Evolutionary conservation across 2,113 vertebrate species (phyloP).

Genomic region (Rhinopomastus cyanomelas): DNA sequence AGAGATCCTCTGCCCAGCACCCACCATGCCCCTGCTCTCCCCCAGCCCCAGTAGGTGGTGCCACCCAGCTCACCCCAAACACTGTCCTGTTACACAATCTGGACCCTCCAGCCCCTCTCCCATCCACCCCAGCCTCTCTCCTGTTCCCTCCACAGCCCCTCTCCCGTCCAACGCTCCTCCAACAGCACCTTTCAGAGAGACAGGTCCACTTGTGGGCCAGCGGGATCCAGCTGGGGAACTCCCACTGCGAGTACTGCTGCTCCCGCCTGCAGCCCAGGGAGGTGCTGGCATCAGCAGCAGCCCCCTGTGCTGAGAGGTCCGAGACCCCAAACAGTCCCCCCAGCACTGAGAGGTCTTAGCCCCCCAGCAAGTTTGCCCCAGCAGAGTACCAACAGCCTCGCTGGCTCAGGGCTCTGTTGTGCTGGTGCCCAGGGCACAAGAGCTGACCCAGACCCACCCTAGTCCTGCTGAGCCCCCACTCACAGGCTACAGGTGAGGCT

Average conservation of each 20-base stretch:
- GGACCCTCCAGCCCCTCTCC: background rate
- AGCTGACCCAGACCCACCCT: too few relatives aligned
- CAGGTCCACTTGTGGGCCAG: slow-evolving; percentile 77
- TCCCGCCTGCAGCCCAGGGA: slow-evolving; percentile 74
- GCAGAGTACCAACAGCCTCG: background rate
- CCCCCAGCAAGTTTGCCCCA: background rate
- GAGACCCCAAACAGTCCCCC: too few relatives aligned
- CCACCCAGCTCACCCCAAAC: background rate
- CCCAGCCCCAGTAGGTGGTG: background rate
- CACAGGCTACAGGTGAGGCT: slow-evolving; percentile 82
- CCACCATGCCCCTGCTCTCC: accelerated
- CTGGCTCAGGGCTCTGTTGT: too few relatives aligned
- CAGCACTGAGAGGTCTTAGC: too few relatives aligned
- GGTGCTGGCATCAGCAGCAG: background rate
- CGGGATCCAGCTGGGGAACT: slow-evolving; percentile 89
- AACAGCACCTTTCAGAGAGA: slow-evolving; percentile 78
- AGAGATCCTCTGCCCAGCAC: background rate
- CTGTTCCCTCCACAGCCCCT: too few relatives aligned
- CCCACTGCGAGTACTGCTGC: slow-evolving; percentile 82
- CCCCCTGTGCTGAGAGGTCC: too few relatives aligned
- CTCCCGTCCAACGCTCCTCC: too few relatives aligned
- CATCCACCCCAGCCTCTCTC: too few relatives aligned
- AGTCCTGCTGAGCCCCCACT: slow-evolving; percentile 23
- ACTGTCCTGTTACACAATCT: too few relatives aligned
- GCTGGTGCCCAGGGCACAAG: too few relatives aligned